phyloP scores from a whole-genome alignment of 2,888 invertebrate genomes.

The Philereme transversata region DNA sequence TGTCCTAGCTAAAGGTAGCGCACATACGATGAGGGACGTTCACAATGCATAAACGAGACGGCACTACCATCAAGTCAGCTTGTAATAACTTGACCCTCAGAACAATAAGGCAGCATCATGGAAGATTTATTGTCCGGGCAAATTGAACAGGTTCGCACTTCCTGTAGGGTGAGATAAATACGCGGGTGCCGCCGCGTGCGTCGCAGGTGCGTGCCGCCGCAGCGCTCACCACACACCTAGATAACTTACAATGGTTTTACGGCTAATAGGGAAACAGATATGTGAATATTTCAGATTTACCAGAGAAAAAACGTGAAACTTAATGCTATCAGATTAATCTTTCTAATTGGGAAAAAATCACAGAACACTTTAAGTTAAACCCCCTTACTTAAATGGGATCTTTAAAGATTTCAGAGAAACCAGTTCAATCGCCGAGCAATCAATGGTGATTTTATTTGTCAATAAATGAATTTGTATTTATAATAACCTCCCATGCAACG shows the following conservation, averaged over 20 bases:
- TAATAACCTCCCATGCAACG: too few relatives aligned
- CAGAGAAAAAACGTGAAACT: too few relatives aligned
- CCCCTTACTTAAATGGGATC: too few relatives aligned
- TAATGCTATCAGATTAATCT: background rate
- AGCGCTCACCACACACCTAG: constrained; percentile 25
- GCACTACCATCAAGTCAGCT: constrained; percentile 8
- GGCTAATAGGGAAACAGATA: background rate
- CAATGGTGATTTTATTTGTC: too few relatives aligned
- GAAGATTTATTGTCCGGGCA: constrained; percentile 22
- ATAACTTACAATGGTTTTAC: constrained; percentile 6
- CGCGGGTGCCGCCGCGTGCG: constrained; percentile 40
- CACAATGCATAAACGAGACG: background rate
- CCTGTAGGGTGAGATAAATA: constrained; percentile 56
- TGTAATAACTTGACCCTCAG: constrained; percentile 27
- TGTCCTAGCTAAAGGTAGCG: too few relatives aligned
- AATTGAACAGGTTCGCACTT: constrained; percentile 35
- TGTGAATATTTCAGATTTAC: background rate
- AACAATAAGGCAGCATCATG: constrained; percentile 25
- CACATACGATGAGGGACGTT: too few relatives aligned
- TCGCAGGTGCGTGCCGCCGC: constrained; percentile 47
- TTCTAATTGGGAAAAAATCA: too few relatives aligned
- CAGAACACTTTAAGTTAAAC: too few relatives aligned
- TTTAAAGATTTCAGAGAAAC: too few relatives aligned
- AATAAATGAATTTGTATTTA: too few relatives aligned
- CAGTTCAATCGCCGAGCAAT: too few relatives aligned